A percentile compares a stretch with the other conserved stretches of the same genome.
These are phyloP conservation scores for Andrena haemorrhoa DNA, from an alignment of 2,888 invertebrate species.

Conservation along the genomic window DNA sequence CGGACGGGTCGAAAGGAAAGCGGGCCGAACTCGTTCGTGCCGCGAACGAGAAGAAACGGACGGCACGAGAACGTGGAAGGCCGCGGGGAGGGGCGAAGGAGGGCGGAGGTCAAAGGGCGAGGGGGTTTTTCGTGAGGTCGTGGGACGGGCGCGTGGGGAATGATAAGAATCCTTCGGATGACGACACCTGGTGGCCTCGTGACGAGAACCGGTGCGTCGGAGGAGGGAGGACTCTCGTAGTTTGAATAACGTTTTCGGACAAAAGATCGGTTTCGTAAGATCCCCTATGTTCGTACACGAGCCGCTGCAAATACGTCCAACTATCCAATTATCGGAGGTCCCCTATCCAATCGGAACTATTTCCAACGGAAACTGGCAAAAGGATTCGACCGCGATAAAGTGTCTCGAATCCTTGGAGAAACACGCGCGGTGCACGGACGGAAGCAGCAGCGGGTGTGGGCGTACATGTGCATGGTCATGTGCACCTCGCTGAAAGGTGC, in stretches of 20 bases:
- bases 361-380: no score
- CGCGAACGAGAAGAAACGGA: not conserved
- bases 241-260: not conserved
- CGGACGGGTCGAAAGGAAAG: slow-evolving; percentile 25
- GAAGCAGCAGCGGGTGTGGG: not conserved
- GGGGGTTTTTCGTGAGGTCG: slow-evolving; percentile 34
- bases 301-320: no score
- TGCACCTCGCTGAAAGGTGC: slow-evolving; percentile 30
- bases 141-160: slow-evolving; percentile 17
- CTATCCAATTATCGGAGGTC: no score
- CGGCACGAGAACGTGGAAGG: not conserved
- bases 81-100: slow-evolving; percentile 6
- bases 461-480: slow-evolving; percentile 10
- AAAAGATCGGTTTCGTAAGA: not conserved
- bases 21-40: slow-evolving; percentile 1
- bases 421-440: not conserved
- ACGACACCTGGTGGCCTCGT: slow-evolving; percentile 23
- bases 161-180: slow-evolving; percentile 32
- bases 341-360: no score
- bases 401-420: no score
- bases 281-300: no score
- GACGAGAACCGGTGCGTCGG: slow-evolving; percentile 12
- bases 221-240: not conserved
- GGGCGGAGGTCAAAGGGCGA: slow-evolving; percentile 35
- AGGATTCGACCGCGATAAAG: no score